phyloP scores from a whole-genome alignment of 2,797 vertebrate species.

The Xerus rutilus region DNA sequence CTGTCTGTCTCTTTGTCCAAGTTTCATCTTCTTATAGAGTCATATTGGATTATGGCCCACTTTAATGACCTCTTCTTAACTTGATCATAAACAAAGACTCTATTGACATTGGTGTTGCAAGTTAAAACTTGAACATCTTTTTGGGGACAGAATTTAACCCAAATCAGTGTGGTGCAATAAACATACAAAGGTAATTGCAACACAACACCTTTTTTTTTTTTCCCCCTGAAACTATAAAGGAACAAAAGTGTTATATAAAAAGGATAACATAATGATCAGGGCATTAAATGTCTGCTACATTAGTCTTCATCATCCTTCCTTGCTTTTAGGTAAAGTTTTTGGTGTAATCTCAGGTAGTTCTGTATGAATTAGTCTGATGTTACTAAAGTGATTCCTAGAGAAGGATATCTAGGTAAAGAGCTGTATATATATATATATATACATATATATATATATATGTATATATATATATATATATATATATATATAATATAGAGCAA shows the following conservation, averaged over 20 bases:
- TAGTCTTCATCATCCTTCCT: background rate
- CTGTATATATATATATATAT: background rate
- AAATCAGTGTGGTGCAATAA: background rate
- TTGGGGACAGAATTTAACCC: background rate
- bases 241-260: background rate
- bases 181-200: background rate
- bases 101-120: constrained; percentile 9
- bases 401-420: background rate
- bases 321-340: background rate
- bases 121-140: background rate
- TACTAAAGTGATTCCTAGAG: background rate
- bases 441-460: background rate
- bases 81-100: background rate
- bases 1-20: background rate
- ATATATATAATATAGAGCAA: background rate
- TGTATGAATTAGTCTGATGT: background rate
- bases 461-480: background rate
- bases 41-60: background rate
- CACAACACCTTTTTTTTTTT: background rate
- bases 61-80: background rate
- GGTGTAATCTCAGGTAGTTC: background rate
- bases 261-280: background rate
- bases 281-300: background rate
- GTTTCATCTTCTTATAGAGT: background rate
- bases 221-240: background rate